Evolutionary conservation across 2,797 vertebrate genomes (phyloP).

Genomic region (Myotis vivesi): DNA sequence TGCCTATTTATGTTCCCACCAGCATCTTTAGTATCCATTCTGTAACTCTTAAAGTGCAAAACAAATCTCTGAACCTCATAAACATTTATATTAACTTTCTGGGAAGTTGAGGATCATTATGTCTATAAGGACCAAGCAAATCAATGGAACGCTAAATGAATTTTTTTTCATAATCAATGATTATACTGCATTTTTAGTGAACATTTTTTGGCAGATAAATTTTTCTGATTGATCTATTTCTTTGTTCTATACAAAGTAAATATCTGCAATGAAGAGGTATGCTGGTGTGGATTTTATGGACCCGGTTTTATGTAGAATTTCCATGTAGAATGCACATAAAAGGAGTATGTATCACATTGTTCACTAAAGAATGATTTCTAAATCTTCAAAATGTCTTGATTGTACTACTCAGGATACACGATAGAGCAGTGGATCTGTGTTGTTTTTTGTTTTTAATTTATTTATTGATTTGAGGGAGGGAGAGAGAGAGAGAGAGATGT

Average conservation of each 20-base stretch:
- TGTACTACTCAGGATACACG: background rate
- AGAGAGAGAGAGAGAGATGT: background rate
- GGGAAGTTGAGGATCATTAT: background rate
- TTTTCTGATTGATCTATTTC: background rate
- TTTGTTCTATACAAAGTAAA: background rate
- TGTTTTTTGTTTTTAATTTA: background rate
- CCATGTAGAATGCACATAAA: background rate
- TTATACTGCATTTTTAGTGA: slow-evolving; percentile 9
- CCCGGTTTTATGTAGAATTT: background rate
- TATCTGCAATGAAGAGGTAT: background rate
- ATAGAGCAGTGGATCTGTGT: background rate
- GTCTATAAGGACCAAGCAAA: background rate
- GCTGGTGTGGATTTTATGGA: background rate
- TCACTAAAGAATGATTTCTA: background rate
- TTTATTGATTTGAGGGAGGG: background rate
- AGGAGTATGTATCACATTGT: background rate
- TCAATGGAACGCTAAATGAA: slow-evolving; percentile 1
- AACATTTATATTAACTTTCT: slow-evolving; percentile 35
- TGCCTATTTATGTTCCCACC: background rate
- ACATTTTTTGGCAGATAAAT: background rate
- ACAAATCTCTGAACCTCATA: slow-evolving; percentile 27
- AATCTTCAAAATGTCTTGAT: background rate
- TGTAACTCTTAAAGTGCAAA: slow-evolving; percentile 12
- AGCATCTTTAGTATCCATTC: background rate
- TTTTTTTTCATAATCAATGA: background rate